Conservation (phyloP, 2,797 vertebrate species). For the Pseudotriccus pelzelni region DNA sequence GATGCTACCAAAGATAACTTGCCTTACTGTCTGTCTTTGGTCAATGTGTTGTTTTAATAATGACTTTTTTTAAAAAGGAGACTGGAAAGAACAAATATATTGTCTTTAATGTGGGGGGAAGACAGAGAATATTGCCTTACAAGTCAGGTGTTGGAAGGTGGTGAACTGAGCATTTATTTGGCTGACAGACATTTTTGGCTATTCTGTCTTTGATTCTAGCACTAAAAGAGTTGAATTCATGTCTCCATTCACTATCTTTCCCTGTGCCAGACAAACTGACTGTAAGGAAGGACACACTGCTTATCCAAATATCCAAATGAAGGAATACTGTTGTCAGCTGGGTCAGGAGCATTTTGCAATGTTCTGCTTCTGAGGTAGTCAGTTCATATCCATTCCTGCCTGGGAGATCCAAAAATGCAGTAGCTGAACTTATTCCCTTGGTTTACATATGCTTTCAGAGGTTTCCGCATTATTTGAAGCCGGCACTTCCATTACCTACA, state of each 20-base stretch:
- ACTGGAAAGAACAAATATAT: neutral
- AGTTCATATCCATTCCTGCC: neutral
- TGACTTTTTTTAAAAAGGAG: neutral
- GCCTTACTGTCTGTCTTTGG: neutral
- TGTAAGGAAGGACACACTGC: neutral
- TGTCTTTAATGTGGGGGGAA: neutral
- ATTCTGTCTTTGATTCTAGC: neutral
- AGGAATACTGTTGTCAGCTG: neutral
- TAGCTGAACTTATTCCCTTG: neutral
- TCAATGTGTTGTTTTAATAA: neutral
- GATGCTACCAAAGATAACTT: neutral
- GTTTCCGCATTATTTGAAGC: constrained; percentile 93
- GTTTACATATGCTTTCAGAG: constrained; percentile 79
- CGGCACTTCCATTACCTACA: constrained; percentile 89
- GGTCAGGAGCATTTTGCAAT: neutral
- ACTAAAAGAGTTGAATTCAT: neutral
- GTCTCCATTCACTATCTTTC: neutral
- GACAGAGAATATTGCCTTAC: neutral
- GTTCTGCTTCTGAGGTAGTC: neutral
- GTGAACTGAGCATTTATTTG: neutral
- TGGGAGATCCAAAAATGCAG: neutral
- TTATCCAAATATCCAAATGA: neutral
- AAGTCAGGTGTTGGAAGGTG: neutral
- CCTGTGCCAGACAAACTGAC: neutral
- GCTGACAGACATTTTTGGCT: neutral